phyloP scores from a whole-genome alignment of 2,888 invertebrate species.

The Ormia ochracea region DNA sequence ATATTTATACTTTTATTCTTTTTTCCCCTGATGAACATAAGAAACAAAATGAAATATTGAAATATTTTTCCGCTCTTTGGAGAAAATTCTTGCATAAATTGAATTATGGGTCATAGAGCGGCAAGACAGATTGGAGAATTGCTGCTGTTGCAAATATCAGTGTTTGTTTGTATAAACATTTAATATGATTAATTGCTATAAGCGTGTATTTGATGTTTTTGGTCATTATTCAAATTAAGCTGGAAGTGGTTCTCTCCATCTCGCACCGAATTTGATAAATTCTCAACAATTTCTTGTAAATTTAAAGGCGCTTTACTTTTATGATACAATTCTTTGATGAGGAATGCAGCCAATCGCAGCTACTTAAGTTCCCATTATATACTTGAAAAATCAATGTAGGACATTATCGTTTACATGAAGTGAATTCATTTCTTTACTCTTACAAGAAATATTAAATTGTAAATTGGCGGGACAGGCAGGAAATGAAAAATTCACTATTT shows the following conservation, averaged over 20 bases:
- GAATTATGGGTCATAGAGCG: background rate
- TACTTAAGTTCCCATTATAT: no score
- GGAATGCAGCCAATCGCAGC: background rate
- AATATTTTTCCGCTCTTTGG: slow-evolving; percentile 16
- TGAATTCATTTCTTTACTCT: no score
- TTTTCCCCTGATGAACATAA: background rate
- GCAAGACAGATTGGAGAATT: background rate
- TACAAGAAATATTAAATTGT: no score
- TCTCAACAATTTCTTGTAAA: background rate
- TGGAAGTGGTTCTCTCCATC: background rate
- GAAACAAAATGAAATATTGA: slow-evolving; percentile 23
- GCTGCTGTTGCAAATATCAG: background rate
- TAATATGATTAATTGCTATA: slow-evolving; percentile 55
- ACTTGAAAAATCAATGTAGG: no score
- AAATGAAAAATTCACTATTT: no score
- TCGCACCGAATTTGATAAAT: background rate
- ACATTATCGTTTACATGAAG: no score
- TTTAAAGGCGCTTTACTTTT: background rate
- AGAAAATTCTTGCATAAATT: slow-evolving; percentile 4
- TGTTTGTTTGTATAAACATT: slow-evolving; percentile 8
- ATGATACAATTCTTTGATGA: background rate
- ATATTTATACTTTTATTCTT: slow-evolving; percentile 11
- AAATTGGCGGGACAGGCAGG: no score
- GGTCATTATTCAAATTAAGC: slow-evolving; percentile 57
- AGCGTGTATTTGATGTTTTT: slow-evolving; percentile 54